Evolutionary conservation across 2,797 vertebrate species (phyloP).

Genomic region (Cuculus canorus): DNA sequence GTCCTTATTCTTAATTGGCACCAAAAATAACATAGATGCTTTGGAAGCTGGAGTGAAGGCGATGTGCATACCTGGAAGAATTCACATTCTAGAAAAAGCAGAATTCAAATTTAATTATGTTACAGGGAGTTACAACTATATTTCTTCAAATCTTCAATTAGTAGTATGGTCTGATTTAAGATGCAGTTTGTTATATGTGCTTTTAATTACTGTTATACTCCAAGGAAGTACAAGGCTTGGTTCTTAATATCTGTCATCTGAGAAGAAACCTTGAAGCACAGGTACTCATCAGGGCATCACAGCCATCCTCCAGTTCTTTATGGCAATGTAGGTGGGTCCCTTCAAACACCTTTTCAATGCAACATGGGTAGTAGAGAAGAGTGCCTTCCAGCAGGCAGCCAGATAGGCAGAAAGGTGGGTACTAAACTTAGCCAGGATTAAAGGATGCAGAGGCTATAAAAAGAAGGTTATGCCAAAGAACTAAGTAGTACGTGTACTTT

Average conservation of each 20-base stretch:
- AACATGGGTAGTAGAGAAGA: background rate
- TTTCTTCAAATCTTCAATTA: slow-evolving; percentile 4
- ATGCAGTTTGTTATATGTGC: background rate
- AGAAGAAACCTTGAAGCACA: background rate
- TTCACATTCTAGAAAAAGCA: background rate
- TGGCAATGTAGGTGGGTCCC: background rate
- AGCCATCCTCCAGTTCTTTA: background rate
- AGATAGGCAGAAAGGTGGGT: background rate
- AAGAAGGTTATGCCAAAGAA: slow-evolving; percentile 21
- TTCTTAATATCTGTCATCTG: background rate
- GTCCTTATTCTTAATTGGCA: background rate
- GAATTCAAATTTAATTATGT: background rate
- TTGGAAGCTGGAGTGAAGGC: background rate
- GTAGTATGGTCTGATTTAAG: background rate
- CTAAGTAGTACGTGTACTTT: slow-evolving; percentile 18
- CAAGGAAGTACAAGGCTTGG: background rate
- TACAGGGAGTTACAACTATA: background rate
- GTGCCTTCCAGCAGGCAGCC: background rate
- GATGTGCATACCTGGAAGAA: background rate
- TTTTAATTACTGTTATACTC: background rate
- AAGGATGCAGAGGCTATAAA: slow-evolving; percentile 17
- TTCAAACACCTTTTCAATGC: background rate
- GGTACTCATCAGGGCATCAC: background rate
- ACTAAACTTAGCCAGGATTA: slow-evolving; percentile 29
- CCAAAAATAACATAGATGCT: background rate